These are phyloP conservation scores for Mus pahari DNA, from an alignment of 2,113 vertebrate genomes.

Conservation along the genomic window DNA sequence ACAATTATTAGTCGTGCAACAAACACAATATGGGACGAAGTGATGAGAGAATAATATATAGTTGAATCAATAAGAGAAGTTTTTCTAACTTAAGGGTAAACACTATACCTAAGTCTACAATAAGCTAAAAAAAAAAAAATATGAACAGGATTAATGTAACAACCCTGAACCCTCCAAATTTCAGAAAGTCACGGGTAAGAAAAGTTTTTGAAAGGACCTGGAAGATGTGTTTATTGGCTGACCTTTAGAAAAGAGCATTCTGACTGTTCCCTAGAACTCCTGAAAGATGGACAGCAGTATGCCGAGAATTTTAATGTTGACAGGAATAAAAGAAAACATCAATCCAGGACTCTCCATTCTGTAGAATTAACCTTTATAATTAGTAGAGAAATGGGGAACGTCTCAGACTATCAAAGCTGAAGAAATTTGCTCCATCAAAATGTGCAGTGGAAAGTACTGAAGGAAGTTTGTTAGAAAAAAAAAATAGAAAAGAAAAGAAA, in stretches of 20 bases:
- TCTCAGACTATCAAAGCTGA: neutral
- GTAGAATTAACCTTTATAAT: neutral
- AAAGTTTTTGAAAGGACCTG: neutral
- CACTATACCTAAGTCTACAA: neutral
- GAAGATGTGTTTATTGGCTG: neutral
- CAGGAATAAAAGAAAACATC: neutral
- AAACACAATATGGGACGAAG: neutral
- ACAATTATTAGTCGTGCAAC: neutral
- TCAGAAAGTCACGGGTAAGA: neutral
- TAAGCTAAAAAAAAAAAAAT: neutral
- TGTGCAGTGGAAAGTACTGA: neutral
- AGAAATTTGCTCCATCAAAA: neutral
- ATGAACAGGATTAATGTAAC: neutral
- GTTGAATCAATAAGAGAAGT: neutral
- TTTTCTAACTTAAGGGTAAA: neutral
- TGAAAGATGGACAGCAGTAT: neutral
- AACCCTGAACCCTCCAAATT: neutral
- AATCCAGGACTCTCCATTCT: neutral
- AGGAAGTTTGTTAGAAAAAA: neutral
- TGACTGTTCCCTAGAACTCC: neutral
- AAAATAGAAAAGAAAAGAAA: neutral
- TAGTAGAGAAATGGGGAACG: neutral
- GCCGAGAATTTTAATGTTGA: neutral
- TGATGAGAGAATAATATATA: neutral
- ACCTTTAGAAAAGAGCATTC: neutral